These are phyloP conservation scores for Chloroceryle amazona DNA, from an alignment of 2,797 vertebrate species.

Conservation along the genomic window DNA sequence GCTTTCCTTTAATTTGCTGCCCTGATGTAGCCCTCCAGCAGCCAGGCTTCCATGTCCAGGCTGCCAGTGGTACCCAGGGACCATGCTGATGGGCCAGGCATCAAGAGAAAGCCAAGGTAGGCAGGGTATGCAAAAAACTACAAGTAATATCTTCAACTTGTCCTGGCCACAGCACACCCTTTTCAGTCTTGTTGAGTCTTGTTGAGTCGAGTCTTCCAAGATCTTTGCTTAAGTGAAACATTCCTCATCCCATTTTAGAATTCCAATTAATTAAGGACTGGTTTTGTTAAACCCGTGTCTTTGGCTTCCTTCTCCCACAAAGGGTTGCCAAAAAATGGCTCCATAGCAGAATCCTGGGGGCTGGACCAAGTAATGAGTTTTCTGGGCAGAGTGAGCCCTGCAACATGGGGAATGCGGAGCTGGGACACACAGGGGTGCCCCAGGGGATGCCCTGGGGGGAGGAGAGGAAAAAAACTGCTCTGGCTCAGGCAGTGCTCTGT, in stretches of 20 bases:
- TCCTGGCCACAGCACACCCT: background rate
- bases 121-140: background rate
- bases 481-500: background rate
- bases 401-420: accelerated
- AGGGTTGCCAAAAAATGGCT: background rate
- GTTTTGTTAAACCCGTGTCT: background rate
- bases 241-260: background rate
- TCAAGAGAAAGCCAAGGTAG: background rate
- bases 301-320: background rate
- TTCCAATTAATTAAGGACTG: background rate
- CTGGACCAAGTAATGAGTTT: background rate
- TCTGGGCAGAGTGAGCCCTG: background rate
- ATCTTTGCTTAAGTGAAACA: background rate
- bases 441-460: background rate
- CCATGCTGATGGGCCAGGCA: background rate
- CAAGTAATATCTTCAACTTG: background rate
- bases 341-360: background rate
- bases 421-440: accelerated
- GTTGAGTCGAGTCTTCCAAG: background rate
- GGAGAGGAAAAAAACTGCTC: background rate
- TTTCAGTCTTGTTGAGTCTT: background rate
- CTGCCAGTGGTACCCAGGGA: background rate
- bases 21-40: background rate
- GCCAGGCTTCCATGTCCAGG: background rate
- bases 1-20: background rate